These are phyloP conservation scores for Pterocles burchelli DNA, from an alignment of 2,113 vertebrate species.

Conservation along the genomic window DNA sequence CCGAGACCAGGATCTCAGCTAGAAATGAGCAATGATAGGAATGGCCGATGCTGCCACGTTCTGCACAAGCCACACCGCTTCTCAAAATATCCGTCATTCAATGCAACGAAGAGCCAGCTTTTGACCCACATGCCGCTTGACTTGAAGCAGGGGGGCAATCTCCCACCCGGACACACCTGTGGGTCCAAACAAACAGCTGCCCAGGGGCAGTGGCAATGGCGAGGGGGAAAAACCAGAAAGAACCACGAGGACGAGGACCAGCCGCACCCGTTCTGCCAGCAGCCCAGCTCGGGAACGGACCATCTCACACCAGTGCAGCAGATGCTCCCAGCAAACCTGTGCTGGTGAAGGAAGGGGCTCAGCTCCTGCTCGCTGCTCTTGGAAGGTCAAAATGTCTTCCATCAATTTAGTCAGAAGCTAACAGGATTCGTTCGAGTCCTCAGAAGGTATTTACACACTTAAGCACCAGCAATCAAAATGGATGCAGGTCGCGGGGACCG, in stretches of 20 bases:
- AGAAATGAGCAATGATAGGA: not conserved
- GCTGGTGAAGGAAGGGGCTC: not conserved
- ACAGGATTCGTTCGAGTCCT: not conserved
- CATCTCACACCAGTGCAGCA: accelerated
- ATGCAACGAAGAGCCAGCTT: not conserved
- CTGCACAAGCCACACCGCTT: not conserved
- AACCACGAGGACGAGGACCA: not conserved
- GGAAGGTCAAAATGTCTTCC: not conserved
- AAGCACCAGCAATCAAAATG: not conserved
- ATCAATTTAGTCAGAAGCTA: not conserved
- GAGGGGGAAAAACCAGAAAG: not conserved
- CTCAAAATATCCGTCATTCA: not conserved
- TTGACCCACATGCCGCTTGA: accelerated
- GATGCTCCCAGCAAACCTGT: not conserved
- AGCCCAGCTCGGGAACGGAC: not conserved
- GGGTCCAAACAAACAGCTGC: not conserved
- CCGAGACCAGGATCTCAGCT: not conserved
- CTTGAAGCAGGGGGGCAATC: not conserved
- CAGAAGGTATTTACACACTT: not conserved
- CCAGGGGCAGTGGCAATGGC: not conserved
- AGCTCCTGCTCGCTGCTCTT: not conserved
- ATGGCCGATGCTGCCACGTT: not conserved
- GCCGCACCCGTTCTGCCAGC: accelerated
- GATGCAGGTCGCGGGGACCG: accelerated
- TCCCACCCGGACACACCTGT: not conserved